Evolutionary conservation across 2,888 invertebrate genomes (phyloP).

Genomic region (Xestoiulus laeticollis): DNA sequence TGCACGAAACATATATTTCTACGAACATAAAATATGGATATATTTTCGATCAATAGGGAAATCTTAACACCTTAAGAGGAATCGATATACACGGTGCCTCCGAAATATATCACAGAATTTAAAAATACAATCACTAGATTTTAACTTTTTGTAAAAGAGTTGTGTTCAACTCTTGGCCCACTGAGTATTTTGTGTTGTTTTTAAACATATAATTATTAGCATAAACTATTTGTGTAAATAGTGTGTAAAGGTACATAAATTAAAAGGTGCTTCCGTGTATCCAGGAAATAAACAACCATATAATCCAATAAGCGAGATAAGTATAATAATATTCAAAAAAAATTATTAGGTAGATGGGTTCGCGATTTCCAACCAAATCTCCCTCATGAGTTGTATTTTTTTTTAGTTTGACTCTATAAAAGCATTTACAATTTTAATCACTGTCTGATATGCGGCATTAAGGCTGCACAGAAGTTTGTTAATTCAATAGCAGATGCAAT

Average conservation of each 20-base stretch:
- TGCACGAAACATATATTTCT: neutral
- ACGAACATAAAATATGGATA: neutral
- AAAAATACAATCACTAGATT: too few species aligned
- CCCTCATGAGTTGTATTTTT: neutral
- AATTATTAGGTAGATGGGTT: neutral
- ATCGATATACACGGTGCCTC: neutral
- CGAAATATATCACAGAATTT: too few species aligned
- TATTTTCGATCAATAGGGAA: neutral
- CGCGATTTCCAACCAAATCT: neutral
- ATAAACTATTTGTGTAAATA: too few species aligned
- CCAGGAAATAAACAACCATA: neutral
- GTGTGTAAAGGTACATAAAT: neutral
- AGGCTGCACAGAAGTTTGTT: neutral
- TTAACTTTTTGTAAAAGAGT: too few species aligned
- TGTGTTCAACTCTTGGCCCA: too few species aligned
- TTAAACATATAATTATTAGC: too few species aligned
- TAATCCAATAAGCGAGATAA: neutral
- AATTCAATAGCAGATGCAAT: slow-evolving; percentile 26
- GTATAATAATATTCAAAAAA: neutral
- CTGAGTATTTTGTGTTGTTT: too few species aligned
- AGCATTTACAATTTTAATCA: neutral
- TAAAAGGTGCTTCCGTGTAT: neutral
- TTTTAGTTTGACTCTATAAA: neutral
- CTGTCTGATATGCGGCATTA: neutral
- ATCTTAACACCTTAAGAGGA: neutral